Conservation (phyloP, 2,888 invertebrate species). For the Philopedon plagiatum region DNA sequence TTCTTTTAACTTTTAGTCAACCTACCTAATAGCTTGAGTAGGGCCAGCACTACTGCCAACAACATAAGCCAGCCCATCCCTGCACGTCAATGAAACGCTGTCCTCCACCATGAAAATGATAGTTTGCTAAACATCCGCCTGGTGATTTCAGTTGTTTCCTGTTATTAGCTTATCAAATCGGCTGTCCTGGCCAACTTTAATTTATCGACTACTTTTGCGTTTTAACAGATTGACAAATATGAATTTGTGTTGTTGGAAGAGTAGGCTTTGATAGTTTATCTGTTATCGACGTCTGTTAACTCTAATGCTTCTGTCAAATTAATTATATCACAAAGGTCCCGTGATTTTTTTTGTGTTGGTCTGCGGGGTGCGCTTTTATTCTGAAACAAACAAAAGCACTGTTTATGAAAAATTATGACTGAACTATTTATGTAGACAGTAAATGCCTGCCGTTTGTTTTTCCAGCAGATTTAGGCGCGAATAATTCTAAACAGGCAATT, state of each 20-base stretch:
- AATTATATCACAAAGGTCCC: background rate
- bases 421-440: background rate
- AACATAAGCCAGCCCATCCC: conserved; percentile 71
- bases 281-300: background rate
- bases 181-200: background rate
- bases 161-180: conserved; percentile 14
- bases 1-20: background rate
- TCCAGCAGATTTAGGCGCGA: background rate
- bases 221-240: background rate
- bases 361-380: background rate
- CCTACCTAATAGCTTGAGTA: conserved; percentile 68
- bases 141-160: conserved; percentile 27
- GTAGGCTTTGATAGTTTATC: background rate
- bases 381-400: conserved; percentile 7
- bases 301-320: background rate
- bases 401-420: background rate
- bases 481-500: background rate
- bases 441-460: background rate
- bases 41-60: conserved; percentile 68
- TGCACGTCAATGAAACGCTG: conserved; percentile 66
- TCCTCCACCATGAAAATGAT: conserved; percentile 49
- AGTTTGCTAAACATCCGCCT: conserved; percentile 44
- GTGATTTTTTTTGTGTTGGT: background rate
- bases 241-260: background rate
- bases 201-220: background rate